Percentiles rank a stretch among this genome's conserved stretches.
These are phyloP conservation scores for Cryptus armator DNA, from an alignment of 2,888 invertebrate genomes.

Conservation along the genomic window DNA sequence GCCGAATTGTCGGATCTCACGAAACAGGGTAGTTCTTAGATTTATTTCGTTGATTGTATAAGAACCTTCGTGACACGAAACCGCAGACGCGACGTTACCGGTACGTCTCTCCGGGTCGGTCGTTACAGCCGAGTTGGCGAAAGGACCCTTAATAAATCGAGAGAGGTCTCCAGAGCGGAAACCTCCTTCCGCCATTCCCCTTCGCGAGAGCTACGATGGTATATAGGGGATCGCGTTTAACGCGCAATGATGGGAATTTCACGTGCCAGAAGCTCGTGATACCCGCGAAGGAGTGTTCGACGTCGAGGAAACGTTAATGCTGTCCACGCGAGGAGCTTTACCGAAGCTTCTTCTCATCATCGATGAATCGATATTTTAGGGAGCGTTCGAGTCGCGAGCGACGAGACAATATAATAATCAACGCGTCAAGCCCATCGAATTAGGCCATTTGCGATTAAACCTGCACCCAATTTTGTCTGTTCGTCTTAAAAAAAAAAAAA, in stretches of 20 bases:
- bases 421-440: conserved; percentile 16
- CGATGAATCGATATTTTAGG: conserved; percentile 53
- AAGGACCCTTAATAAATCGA: conserved; percentile 67
- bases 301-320: conserved; percentile 61
- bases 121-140: conserved; percentile 56
- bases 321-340: conserved; percentile 50
- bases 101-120: conserved; percentile 37
- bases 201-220: conserved; percentile 4
- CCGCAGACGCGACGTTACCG: conserved; percentile 53
- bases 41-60: conserved; percentile 61
- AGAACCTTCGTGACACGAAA: conserved; percentile 65
- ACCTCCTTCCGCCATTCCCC: conserved; percentile 13
- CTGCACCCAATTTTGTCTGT: conserved; percentile 44
- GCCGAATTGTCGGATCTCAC: conserved; percentile 58
- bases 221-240: conserved; percentile 67
- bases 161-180: conserved; percentile 39
- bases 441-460: conserved; percentile 11
- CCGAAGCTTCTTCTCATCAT: conserved; percentile 50
- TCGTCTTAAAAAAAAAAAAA: conserved; percentile 9
- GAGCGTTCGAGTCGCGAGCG: conserved; percentile 27
- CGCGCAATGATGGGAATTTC: conserved; percentile 75
- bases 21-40: conserved; percentile 47
- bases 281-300: conserved; percentile 71
- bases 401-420: conserved; percentile 41
- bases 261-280: conserved; percentile 77